A percentile compares a stretch with the other conserved stretches of the same genome.
Evolutionary conservation across 1,140 invertebrate genomes (phyloP).

Genomic region (Berghia stephanieae): DNA sequence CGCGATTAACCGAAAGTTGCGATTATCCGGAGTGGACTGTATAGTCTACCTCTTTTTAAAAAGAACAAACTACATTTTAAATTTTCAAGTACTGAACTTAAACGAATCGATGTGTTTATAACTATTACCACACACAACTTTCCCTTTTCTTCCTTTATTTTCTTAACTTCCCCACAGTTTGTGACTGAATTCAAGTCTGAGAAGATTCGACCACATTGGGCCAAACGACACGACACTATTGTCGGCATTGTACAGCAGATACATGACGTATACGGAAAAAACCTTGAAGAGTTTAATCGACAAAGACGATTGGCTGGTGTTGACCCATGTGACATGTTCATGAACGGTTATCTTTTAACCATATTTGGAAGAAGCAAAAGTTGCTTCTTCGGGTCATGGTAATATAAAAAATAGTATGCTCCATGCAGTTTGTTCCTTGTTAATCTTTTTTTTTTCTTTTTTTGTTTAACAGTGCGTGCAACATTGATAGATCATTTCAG

Average conservation of each 20-base stretch:
- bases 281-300: slow-evolving; percentile 23
- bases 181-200: slow-evolving; percentile 34
- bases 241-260: slow-evolving; percentile 37
- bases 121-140: too few species aligned
- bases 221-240: slow-evolving; percentile 42
- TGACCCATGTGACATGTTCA: slow-evolving; percentile 43
- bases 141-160: too few species aligned
- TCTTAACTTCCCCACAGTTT: slow-evolving; percentile 35
- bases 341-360: slow-evolving; percentile 38
- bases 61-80: too few species aligned
- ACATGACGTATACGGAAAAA: slow-evolving; percentile 32
- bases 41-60: background rate
- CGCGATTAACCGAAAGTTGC: too few species aligned
- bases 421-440: background rate
- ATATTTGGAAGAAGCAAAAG: slow-evolving; percentile 35
- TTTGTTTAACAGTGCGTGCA: background rate
- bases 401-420: background rate
- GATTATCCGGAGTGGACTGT: too few species aligned
- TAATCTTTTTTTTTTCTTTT: background rate
- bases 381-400: background rate
- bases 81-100: too few species aligned
- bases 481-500: too few species aligned
- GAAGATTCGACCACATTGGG: slow-evolving; percentile 41
- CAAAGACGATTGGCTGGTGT: slow-evolving; percentile 26
- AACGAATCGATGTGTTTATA: too few species aligned